Evolutionary conservation across 2,888 invertebrate genomes (phyloP).

Genomic region (Colostygia pectinataria): DNA sequence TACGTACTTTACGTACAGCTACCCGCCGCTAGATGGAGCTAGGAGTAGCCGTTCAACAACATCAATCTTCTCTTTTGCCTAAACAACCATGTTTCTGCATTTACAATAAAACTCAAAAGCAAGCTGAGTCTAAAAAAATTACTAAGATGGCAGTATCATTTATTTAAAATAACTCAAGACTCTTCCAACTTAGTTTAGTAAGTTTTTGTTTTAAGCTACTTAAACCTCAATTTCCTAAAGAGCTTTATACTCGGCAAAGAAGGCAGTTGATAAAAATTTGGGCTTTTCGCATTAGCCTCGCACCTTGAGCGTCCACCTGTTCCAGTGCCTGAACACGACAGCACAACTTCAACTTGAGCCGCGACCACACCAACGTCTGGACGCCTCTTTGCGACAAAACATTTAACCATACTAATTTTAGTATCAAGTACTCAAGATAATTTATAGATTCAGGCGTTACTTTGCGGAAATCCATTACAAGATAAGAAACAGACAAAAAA

Average conservation of each 20-base stretch:
- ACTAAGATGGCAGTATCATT: too few relatives aligned
- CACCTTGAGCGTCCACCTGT: conserved; percentile 14
- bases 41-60: conserved; percentile 34
- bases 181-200: too few relatives aligned
- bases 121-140: too few relatives aligned
- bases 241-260: conserved; percentile 10
- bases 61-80: not conserved
- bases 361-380: conserved; percentile 1
- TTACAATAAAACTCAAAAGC: not conserved
- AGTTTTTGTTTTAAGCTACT: not conserved
- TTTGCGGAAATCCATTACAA: too few relatives aligned
- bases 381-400: not conserved
- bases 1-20: conserved; percentile 40
- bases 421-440: too few relatives aligned
- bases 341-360: conserved; percentile 9
- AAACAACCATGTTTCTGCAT: not conserved
- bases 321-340: conserved; percentile 42
- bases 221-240: not conserved
- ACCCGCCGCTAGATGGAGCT: conserved; percentile 69
- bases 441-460: too few relatives aligned
- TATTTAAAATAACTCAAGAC: too few relatives aligned
- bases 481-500: too few relatives aligned
- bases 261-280: conserved; percentile 24
- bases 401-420: too few relatives aligned
- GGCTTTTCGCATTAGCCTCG: conserved; percentile 22